Conservation (phyloP, 2,797 vertebrate species). For the Rhadinocentrus ornatus region DNA sequence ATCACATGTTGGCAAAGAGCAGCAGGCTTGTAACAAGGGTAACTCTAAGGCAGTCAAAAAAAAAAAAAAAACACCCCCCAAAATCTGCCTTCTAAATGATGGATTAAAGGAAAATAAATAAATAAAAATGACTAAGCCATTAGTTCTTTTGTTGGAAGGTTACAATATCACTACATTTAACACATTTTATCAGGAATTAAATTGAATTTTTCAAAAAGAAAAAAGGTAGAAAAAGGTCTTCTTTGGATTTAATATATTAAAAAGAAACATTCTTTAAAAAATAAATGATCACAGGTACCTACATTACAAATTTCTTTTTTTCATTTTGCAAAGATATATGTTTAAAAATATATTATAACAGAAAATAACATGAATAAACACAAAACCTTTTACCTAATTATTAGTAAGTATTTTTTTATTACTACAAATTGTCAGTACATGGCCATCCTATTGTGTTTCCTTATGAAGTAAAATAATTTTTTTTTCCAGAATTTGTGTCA, state of each 20-base stretch:
- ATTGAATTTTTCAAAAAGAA: too few species aligned
- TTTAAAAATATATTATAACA: too few species aligned
- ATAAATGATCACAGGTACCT: too few species aligned
- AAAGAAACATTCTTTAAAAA: too few species aligned
- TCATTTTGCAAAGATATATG: too few species aligned
- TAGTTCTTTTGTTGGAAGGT: neutral
- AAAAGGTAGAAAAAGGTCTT: too few species aligned
- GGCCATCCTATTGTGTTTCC: neutral
- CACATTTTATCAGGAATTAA: neutral
- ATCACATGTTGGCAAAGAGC: conserved; percentile 17
- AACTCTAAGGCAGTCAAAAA: conserved; percentile 4
- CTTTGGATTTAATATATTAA: too few species aligned
- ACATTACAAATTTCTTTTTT: too few species aligned
- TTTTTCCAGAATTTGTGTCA: neutral
- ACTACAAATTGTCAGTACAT: neutral
- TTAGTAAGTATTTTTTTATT: neutral
- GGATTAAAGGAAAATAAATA: neutral
- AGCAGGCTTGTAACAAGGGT: conserved; percentile 1
- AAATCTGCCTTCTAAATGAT: conserved; percentile 3
- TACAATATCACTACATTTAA: neutral
- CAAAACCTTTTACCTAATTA: too few species aligned
- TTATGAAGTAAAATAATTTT: neutral
- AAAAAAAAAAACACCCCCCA: too few species aligned
- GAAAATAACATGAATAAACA: too few species aligned
- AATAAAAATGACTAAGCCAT: neutral